Base-by-base conservation (phyloP, 2,797 vertebrate genomes). In the Melanotaenia maccullochi region DNA sequence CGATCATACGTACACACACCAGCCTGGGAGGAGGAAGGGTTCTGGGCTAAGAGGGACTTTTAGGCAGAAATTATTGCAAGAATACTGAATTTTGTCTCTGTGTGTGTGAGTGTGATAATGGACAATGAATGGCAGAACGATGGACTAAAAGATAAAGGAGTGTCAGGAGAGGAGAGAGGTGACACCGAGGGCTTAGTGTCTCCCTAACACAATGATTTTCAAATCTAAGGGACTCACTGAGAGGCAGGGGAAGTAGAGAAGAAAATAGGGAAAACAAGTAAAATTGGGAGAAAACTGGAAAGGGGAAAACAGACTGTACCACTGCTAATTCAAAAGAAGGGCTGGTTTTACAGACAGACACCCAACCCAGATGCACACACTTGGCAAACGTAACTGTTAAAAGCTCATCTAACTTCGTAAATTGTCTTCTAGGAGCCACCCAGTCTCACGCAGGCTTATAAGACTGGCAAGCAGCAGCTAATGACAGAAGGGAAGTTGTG, bases 171-270 rank as follows among this genome's bases (percentile, higher is more conserved):
- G 90, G 83, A 84, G 51, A 85, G 79, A 87, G 52, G 33, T 79
- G 90, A 92, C 92, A 94, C 90, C 84, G 92, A 93, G 91, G 93
- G 92, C 92, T 0, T 88, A 84, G 92, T 90, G 93, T 92, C 92
- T 90, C 82, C 84, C 86, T 90, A 90, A 83, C 85, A 91, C 84
- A 90, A 63, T 49, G 60, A 74, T 71, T 73, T 79, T 85, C 85
- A 88, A 64, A 38, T 79, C 85, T 92, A 73, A 80, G 73, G 89
- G 88, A 84, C 83, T 76, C 68, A 77, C 70, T 72, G 64, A 83
- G 61, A 79, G 73, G 75, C 33, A 66, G 72, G 81, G 77, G 30
- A 59, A 65, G n/a, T n/a, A 68, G 30, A 52, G 65, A 69, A 69
- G 44, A 73, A 52, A 68, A 73, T 33, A 32, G 76, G 60, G 47